Percentiles rank a stretch among this genome's conserved stretches.
These are phyloP conservation scores for Drymodes brunneopygia DNA, from an alignment of 2,113 vertebrate species.

Conservation along the genomic window DNA sequence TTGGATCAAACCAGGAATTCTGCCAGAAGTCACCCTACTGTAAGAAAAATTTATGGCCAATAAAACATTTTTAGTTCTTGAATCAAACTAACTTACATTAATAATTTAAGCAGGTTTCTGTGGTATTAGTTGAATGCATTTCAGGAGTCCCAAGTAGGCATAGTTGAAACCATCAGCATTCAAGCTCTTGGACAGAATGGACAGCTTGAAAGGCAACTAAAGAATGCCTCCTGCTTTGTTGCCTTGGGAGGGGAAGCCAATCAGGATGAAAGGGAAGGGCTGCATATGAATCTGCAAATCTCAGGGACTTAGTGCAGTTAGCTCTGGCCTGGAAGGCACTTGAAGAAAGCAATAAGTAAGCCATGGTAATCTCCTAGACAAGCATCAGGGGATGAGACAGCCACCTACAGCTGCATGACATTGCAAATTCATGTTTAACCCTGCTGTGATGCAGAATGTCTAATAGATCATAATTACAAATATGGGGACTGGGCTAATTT, in stretches of 20 bases:
- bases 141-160: not conserved
- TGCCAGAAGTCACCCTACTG: not conserved
- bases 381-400: not conserved
- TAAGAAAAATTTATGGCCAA: not conserved
- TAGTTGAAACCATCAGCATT: not conserved
- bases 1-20: not conserved
- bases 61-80: not conserved
- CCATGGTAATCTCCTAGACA: not conserved
- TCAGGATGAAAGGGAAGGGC: not conserved
- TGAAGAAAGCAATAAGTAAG: not conserved
- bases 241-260: not conserved
- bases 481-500: not conserved
- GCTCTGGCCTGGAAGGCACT: not conserved
- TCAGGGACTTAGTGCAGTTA: not conserved
- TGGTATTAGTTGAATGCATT: not conserved
- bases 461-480: not conserved
- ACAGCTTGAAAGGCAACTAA: not conserved
- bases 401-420: not conserved
- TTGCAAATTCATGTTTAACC: not conserved
- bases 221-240: not conserved
- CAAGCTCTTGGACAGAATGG: not conserved
- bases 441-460: not conserved
- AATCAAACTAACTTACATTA: not conserved
- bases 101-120: not conserved
- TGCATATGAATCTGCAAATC: not conserved